These are phyloP conservation scores for Philereme vetulata DNA, from an alignment of 2,888 invertebrate genomes.

Conservation along the genomic window DNA sequence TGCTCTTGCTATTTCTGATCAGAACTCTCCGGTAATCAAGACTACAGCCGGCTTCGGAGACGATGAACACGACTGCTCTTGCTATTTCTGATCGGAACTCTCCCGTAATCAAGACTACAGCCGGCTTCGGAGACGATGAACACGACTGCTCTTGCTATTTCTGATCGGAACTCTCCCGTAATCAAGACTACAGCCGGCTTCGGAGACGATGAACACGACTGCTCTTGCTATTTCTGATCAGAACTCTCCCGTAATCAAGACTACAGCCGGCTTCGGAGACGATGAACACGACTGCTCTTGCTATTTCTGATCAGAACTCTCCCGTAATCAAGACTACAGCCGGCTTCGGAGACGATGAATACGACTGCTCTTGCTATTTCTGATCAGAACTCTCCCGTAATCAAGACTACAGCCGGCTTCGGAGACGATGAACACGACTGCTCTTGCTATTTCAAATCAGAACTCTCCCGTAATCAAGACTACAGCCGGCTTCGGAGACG, in stretches of 20 bases:
- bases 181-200: slow-evolving; percentile 66
- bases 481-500: slow-evolving; percentile 53
- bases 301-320: slow-evolving; percentile 71
- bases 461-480: slow-evolving; percentile 67
- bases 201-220: slow-evolving; percentile 59
- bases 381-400: slow-evolving; percentile 64
- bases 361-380: slow-evolving; percentile 74
- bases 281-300: slow-evolving; percentile 68
- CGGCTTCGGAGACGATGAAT: slow-evolving; percentile 53
- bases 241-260: slow-evolving; percentile 67
- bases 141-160: slow-evolving; percentile 74
- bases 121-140: slow-evolving; percentile 53
- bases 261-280: slow-evolving; percentile 54
- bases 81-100: slow-evolving; percentile 72
- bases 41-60: slow-evolving; percentile 56
- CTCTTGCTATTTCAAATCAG: slow-evolving; percentile 73
- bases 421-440: slow-evolving; percentile 60
- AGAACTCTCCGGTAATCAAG: slow-evolving; percentile 66
- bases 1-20: slow-evolving; percentile 74
- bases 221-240: slow-evolving; percentile 73
- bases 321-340: slow-evolving; percentile 67
- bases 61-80: slow-evolving; percentile 67
- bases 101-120: slow-evolving; percentile 68
- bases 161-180: slow-evolving; percentile 62
- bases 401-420: slow-evolving; percentile 65